Percentiles rank a stretch among this genome's conserved stretches.
Conservation (phyloP, 2,113 vertebrate species). For the Microtus ochrogaster region DNA sequence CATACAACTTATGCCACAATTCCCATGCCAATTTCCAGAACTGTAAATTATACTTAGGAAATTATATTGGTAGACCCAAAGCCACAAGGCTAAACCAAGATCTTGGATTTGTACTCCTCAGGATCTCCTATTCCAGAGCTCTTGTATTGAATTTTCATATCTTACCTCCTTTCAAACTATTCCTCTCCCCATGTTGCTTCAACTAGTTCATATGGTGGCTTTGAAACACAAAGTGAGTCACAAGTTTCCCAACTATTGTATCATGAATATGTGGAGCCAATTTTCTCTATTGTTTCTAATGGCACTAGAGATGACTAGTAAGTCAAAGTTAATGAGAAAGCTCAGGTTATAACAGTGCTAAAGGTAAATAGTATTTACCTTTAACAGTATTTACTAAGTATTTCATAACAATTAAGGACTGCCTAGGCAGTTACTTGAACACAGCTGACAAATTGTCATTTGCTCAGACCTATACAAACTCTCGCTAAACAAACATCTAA, state of each 20-base stretch:
- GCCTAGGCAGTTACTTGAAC: neutral
- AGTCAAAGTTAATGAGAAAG: neutral
- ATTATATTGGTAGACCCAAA: neutral
- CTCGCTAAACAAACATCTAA: neutral
- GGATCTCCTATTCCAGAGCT: neutral
- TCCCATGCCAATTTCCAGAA: neutral
- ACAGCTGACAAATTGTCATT: neutral
- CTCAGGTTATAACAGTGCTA: neutral
- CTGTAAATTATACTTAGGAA: slow-evolving; percentile 29
- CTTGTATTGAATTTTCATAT: slow-evolving; percentile 42
- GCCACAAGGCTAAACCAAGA: neutral
- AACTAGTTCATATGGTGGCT: neutral
- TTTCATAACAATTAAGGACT: neutral
- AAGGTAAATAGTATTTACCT: neutral
- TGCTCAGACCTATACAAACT: neutral
- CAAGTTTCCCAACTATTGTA: neutral
- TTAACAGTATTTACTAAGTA: neutral
- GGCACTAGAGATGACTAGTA: neutral
- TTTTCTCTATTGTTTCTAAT: neutral
- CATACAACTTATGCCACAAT: neutral
- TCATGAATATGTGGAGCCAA: neutral
- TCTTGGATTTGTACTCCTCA: neutral
- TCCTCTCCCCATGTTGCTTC: neutral
- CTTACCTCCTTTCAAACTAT: slow-evolving; percentile 21
- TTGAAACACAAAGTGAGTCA: neutral